A percentile compares a stretch with the other conserved stretches of the same genome.
Evolutionary conservation across 1,140 invertebrate species (phyloP).

Genomic region (Papilio xuthus): DNA sequence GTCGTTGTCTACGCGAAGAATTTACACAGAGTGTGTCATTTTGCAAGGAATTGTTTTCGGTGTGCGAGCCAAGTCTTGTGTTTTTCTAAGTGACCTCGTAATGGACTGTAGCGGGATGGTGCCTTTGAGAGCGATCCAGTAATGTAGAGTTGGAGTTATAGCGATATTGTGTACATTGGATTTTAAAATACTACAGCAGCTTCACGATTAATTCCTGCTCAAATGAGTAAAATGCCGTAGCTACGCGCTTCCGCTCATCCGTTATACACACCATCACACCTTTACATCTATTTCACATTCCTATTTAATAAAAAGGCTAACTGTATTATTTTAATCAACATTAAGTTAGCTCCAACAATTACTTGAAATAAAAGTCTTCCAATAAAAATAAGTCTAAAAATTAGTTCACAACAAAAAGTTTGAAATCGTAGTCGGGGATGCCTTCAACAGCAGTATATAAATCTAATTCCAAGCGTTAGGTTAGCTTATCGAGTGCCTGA

Average conservation of each 20-base stretch:
- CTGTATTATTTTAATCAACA: background rate
- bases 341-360: background rate
- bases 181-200: background rate
- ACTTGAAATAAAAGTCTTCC: background rate
- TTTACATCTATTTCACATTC: no score
- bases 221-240: no score
- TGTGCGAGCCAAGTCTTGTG: slow-evolving; percentile 34
- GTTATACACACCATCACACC: no score
- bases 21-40: slow-evolving; percentile 37
- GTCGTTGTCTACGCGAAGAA: slow-evolving; percentile 32
- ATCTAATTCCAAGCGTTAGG: slow-evolving; percentile 29
- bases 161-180: background rate
- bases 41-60: slow-evolving; percentile 35
- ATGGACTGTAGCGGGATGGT: slow-evolving; percentile 22
- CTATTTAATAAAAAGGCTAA: no score
- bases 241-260: no score
- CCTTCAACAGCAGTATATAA: slow-evolving; percentile 30
- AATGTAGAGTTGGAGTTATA: background rate
- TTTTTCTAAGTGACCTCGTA: slow-evolving; percentile 39
- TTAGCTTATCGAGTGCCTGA: slow-evolving; percentile 34
- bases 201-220: no score
- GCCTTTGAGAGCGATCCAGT: background rate
- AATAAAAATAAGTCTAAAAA: background rate
- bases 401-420: background rate
- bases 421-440: background rate